Evolutionary conservation across 1,140 invertebrate genomes (phyloP).

Genomic region (Drosophila murphyi): DNA sequence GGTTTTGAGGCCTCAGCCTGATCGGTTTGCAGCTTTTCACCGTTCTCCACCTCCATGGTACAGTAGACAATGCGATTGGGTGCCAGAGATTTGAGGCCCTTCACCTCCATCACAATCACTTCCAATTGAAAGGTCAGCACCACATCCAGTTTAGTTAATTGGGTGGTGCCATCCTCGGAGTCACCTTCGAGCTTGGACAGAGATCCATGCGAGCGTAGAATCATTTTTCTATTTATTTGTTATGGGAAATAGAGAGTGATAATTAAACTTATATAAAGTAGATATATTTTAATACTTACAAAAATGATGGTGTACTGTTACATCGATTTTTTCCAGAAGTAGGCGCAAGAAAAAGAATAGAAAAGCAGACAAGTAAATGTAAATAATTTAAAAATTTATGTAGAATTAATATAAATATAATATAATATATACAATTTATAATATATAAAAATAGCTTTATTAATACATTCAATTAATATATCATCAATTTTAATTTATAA

Average conservation of each 20-base stretch:
- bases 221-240: constrained; percentile 68
- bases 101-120: constrained; percentile 99
- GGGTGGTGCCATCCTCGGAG: constrained; percentile 95
- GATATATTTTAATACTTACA: constrained; percentile 62
- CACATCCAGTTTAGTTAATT: constrained; percentile 98
- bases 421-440: no score
- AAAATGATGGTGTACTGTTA: constrained; percentile 79
- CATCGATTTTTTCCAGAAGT: constrained; percentile 4
- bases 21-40: constrained; percentile 99
- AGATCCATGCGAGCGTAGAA: constrained; percentile 94
- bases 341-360: constrained; percentile 13
- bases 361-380: not conserved
- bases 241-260: not conserved
- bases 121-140: constrained; percentile 98
- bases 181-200: constrained; percentile 95
- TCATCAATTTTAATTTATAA: no score
- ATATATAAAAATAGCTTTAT: no score
- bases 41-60: constrained; percentile 99
- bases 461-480: no score
- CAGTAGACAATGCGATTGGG: constrained; percentile 99
- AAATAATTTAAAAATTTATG: not conserved
- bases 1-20: constrained; percentile 99
- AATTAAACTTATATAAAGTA: no score
- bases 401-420: no score
- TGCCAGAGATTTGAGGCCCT: constrained; percentile 97